phyloP scores from a whole-genome alignment of 2,113 vertebrate species.

The Daboia siamensis region DNA sequence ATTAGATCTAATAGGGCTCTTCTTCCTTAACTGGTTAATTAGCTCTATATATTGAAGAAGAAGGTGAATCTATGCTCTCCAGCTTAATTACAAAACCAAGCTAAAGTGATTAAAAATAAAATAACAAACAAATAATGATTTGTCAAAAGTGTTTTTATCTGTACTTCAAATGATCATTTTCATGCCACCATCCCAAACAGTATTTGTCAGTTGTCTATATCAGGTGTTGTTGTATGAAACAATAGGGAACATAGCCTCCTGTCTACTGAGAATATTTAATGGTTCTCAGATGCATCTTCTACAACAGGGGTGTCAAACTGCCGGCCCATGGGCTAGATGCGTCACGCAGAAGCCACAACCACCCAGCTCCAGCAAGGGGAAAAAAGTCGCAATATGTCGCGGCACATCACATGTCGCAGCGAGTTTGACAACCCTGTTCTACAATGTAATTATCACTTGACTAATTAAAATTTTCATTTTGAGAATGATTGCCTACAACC shows the following conservation, averaged over 20 bases:
- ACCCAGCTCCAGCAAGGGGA: too few relatives aligned
- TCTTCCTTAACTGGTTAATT: not conserved
- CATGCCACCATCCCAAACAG: constrained; percentile 30
- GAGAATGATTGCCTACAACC: constrained; percentile 38
- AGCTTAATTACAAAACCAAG: constrained; percentile 2
- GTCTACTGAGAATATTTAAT: constrained; percentile 32
- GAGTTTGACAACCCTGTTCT: too few relatives aligned
- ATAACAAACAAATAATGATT: constrained; percentile 25
- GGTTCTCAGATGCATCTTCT: constrained; percentile 20
- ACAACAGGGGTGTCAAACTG: too few relatives aligned
- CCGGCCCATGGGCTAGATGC: too few relatives aligned
- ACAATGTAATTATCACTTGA: constrained; percentile 26
- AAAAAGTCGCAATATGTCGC: too few relatives aligned
- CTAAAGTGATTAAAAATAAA: constrained; percentile 18
- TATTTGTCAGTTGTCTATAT: constrained; percentile 26
- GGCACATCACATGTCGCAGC: too few relatives aligned
- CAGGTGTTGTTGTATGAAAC: constrained; percentile 30
- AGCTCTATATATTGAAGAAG: constrained; percentile 1
- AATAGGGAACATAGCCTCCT: not conserved
- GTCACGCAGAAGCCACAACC: too few relatives aligned
- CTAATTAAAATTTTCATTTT: constrained; percentile 35
- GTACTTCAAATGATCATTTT: constrained; percentile 33
- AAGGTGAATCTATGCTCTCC: constrained; percentile 5
- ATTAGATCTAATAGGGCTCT: not conserved
- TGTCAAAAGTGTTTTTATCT: not conserved